Base-by-base conservation (phyloP, 2,797 vertebrate genomes). In the Macropus fuliginosus region DNA sequence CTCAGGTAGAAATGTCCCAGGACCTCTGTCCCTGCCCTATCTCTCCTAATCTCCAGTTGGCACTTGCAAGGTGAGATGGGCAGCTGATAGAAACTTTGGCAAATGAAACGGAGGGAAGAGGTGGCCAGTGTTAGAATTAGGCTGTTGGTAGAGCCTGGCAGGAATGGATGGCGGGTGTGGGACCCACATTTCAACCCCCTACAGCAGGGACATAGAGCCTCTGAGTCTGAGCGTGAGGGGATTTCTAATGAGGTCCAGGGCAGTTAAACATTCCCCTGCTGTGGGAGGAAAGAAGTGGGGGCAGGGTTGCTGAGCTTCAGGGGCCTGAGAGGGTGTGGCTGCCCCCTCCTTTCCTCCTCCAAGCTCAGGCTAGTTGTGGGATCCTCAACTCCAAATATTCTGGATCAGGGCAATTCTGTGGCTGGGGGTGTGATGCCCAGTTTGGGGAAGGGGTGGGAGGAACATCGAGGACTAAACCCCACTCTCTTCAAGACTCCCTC, bases 191-290 rank as follows among this genome's bases (percentile, higher is more conserved):
- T 46, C 93, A 94, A 92, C 97, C 98, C 96, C 96, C 40, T 6
- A 91, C 62, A 50, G 40, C 74, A 46, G 0, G 21, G 3, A 29
- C 31, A 0, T 46, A 55, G 66, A 81, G 87, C 66, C 93, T 28
- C 8, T 21, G 55, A 92, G 93, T 59, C 62, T 46, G 94, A 93
- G 96, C 97, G 97, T 98, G 98, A 98, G 97, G 95, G 93, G 98
- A 97, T 94, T 98, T 95, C 96, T 98, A 98, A 98, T 98, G 97
- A 98, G 96, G 55, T 74, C 0, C 94, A 92, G 90, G 92, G 95
- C 94, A 97, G 97, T 98, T 98, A 98, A 98, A 98, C 94, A 98
- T 98, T 98, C 95, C 92, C 95, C 95, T 96, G 93, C 56, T 97
- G 46, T 55, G 34, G 92, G 81, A 31, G 66, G 29, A 18, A n/a